Percentiles rank a stretch among this genome's conserved stretches.
Conservation (phyloP, 2,888 invertebrate species). For the Steinernema carpocapsae region DNA sequence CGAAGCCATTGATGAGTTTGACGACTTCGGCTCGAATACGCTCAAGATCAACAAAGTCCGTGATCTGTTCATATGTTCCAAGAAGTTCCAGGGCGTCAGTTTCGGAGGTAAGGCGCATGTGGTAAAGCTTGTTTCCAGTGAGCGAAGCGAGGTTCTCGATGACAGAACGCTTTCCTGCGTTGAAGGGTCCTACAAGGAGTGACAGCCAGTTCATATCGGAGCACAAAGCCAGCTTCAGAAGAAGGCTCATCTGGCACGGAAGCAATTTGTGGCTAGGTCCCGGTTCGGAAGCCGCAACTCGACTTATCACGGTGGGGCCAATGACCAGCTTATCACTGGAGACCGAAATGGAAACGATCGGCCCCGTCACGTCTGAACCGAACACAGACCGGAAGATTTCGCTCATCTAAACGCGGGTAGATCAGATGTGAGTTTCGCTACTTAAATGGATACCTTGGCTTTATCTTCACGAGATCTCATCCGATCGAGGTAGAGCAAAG, state of each 20-base stretch:
- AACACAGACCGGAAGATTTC: slow-evolving; percentile 4
- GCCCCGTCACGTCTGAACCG: neutral
- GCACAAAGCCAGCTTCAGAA: slow-evolving; percentile 84
- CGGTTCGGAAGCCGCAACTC: neutral
- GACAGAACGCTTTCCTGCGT: slow-evolving; percentile 45
- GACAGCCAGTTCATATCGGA: slow-evolving; percentile 90
- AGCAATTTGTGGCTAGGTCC: slow-evolving; percentile 56
- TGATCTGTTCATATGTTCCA: slow-evolving; percentile 90
- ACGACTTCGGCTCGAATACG: slow-evolving; percentile 5
- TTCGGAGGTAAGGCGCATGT: slow-evolving; percentile 84
- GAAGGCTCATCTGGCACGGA: slow-evolving; percentile 71
- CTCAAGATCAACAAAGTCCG: slow-evolving; percentile 3
- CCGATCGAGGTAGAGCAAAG: slow-evolving; percentile 82
- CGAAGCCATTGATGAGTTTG: neutral
- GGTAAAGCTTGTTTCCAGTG: slow-evolving; percentile 78
- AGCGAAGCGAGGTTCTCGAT: slow-evolving; percentile 78
- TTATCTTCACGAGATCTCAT: slow-evolving; percentile 84
- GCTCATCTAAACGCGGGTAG: neutral
- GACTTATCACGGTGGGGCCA: neutral
- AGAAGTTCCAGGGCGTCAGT: slow-evolving; percentile 93
- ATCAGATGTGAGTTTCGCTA: neutral
- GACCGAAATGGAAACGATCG: neutral
- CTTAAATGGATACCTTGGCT: slow-evolving; percentile 70
- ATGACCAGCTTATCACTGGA: slow-evolving; percentile 21
- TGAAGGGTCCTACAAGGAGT: slow-evolving; percentile 77